These are phyloP conservation scores for Eretmochelys imbricata DNA, from an alignment of 2,113 vertebrate genomes.

Conservation along the genomic window DNA sequence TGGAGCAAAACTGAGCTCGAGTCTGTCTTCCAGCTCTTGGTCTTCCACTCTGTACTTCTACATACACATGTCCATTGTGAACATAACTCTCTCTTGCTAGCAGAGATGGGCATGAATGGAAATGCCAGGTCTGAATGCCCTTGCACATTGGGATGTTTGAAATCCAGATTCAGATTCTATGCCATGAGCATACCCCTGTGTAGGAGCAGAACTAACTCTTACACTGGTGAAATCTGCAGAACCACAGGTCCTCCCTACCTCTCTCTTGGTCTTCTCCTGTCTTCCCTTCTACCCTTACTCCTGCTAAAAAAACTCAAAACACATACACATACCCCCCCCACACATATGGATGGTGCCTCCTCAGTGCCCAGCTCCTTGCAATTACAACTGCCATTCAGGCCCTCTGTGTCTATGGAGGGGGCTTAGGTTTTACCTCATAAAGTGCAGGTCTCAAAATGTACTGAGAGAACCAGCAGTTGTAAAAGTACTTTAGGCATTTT, in stretches of 20 bases:
- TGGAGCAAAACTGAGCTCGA: neutral
- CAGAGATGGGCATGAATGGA: neutral
- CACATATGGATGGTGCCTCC: neutral
- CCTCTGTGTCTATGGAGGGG: neutral
- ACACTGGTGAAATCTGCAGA: neutral
- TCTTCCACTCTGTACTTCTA: neutral
- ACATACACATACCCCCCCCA: neutral
- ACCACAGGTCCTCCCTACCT: neutral
- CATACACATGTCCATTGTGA: neutral
- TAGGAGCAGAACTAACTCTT: neutral
- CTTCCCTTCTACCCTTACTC: neutral
- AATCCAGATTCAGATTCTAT: neutral
- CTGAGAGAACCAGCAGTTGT: neutral
- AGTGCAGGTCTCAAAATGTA: neutral
- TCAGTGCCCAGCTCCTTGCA: neutral
- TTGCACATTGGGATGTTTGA: neutral
- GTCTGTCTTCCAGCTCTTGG: neutral
- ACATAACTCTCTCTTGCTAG: neutral
- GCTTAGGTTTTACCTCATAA: neutral
- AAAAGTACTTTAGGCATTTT: neutral
- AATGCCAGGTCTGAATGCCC: neutral
- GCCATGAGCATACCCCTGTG: neutral
- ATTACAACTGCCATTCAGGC: neutral
- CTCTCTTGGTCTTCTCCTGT: neutral
- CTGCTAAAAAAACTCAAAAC: neutral